A percentile compares a stretch with the other conserved stretches of the same genome.
These are phyloP conservation scores for Poecilobothrus nobilitatus DNA, from an alignment of 2,888 invertebrate genomes.

Conservation along the genomic window DNA sequence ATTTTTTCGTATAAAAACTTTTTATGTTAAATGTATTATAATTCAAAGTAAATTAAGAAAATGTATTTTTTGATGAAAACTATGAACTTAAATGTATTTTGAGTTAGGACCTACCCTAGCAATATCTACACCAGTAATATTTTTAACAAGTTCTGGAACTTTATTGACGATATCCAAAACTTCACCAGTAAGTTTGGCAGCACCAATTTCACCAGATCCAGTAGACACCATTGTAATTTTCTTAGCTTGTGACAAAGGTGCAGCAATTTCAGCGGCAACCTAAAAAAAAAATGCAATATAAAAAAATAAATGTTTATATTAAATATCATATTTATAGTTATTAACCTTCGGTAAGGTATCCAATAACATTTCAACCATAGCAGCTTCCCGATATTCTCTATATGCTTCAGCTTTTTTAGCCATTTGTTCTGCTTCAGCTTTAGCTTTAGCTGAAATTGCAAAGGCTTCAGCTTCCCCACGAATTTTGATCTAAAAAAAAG, in stretches of 20 bases:
- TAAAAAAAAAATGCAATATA: constrained; percentile 37
- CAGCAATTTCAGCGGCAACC: constrained; percentile 95
- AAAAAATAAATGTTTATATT: neutral
- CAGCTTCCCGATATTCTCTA: constrained; percentile 91
- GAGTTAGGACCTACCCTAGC: constrained; percentile 60
- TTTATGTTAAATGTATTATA: neutral
- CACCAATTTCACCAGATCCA: constrained; percentile 85
- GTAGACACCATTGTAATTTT: constrained; percentile 95
- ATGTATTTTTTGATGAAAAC: neutral
- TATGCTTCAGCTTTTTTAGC: constrained; percentile 94
- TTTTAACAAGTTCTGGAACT: constrained; percentile 85
- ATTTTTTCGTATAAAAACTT: neutral
- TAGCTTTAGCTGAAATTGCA: constrained; percentile 89
- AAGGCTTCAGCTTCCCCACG: constrained; percentile 86
- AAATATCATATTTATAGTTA: neutral
- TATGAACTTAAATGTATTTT: constrained; percentile 39
- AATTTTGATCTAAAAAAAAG: constrained; percentile 49
- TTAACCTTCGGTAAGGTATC: constrained; percentile 88
- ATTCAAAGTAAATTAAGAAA: neutral
- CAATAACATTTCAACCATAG: constrained; percentile 93
- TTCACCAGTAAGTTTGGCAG: constrained; percentile 89
- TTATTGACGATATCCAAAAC: constrained; percentile 86
- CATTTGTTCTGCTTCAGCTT: constrained; percentile 96
- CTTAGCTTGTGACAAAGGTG: constrained; percentile 86
- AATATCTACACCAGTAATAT: constrained; percentile 90